Base-by-base conservation (phyloP, 2,888 invertebrate species). In the Mesorhabditis belari region DNA sequence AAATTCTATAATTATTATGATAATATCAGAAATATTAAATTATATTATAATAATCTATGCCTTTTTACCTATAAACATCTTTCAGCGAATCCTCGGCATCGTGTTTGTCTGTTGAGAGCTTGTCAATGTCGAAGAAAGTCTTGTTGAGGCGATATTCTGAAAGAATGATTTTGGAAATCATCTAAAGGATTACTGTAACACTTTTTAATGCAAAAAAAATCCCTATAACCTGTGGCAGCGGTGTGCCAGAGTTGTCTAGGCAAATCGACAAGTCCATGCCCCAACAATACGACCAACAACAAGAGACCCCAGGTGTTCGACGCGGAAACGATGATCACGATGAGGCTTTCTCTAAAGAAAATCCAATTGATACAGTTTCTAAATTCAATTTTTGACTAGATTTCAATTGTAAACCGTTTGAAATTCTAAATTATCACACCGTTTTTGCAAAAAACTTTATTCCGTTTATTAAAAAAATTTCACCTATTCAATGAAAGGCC, bases 241-340 rank as follows among this genome's bases (percentile, higher is more conserved):
- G 70, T 70, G 49, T 91, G 89, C 93, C 95, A 98, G 49, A 94
- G 84, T 69, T 88, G 89, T 62, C 95, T 87, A 0, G 86, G 86
- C 3, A 98, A 90, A 84, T 96, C 95, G 0, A 99, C 95, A 60
- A 98, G 85, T 0, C 96, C 94, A 83, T 96, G 95, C 3, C 87
- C 91, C 23, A 98, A 86, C 66, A 99, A 85, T 24, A 98, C 84
- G 54, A 98, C 91, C 55, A 99, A 85, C 28, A 98, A 85, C 82
- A 96, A 93, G 58, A 99, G 85, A 61, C 98, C 98, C 98, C 98
- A 99, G 0, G 98, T 98, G 82, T 99, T 99, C 79, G 94, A 94
- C 3, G 98, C 96, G 19, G 95, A 92, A 3, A 96, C 92, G 25
- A 95, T 92, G 71, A 99, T 93, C 0, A 93, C 90, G 84, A 95